Base-by-base conservation (phyloP, 1,140 invertebrate genomes). In the Drosophila melanogaster region DNA sequence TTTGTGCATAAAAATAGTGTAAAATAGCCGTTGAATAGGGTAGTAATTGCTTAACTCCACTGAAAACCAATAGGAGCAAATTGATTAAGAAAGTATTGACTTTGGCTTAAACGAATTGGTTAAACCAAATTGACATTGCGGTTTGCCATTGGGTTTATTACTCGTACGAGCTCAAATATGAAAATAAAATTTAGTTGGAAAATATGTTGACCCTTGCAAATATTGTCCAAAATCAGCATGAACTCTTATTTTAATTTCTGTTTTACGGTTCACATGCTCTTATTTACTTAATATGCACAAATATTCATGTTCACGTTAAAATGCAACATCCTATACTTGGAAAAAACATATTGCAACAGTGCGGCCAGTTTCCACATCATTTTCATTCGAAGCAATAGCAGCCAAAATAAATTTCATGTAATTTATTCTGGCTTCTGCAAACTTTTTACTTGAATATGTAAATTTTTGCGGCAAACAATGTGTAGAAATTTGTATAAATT, bases 401-500 rank as follows among this genome's bases (percentile, higher is more conserved):
- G 15, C 4, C 10, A 61, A 57, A 56, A 60, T 57, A 30, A 4
- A 61, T 58, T 40, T 40, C 4, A 15, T 61, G 24, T 22, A 41
- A 58, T 61, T 41, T 59, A 57, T 57, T n/a, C 35, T 22, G 6
- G 6, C 53, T 17, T 19, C 0, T 11, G 8, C 12, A 7, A 40
- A 17, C 22, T 19, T 30, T 30, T 5, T 19, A n/a, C 11, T 11
- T 4, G 17, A 57, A 60, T 30, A 15, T 30, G 50, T n/a, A 40
- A 44, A 61, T 44, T 37, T 19, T 0, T 0, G 1, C 0, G 4
- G n/a, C n/a, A 44, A 59, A 11, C 24, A 59, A 35, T 24, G 8
- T 15, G 54, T 2, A 35, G 2, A n/a, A 15, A 24, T 33, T 17
- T 51, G 30, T 19, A 51, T 19, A 51, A 30, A 33, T 43, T 24